Evolutionary conservation across 2,797 vertebrate genomes (phyloP), one percentile per base, ranked within the genome.

Genomic region (Fistularia tabacaria): DNA sequence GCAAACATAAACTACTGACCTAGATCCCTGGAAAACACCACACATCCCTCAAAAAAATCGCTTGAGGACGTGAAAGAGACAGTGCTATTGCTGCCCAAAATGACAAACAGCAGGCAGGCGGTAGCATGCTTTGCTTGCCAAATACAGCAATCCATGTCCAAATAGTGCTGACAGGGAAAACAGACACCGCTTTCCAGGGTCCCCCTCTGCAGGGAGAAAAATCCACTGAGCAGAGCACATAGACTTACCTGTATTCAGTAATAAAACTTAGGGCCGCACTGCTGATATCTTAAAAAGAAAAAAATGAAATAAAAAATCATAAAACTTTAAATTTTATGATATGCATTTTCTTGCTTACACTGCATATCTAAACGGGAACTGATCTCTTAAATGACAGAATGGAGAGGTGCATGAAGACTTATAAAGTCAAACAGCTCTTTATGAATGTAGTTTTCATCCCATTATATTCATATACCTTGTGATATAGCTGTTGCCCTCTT

Each of bases 91-190:
- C 69, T 77, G 78, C 78, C 81, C 83, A 51, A 86, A 80, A 86
- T 80, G 82, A 87, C 85, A 86, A 89, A 85, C 82, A 78, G 81
- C 80, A 82, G 79, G 85, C 80, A 82, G 76, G 80, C 85, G 51
- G 68, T 69, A 75, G 83, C 84, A 85, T 79, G 85, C 83, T 76
- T 73, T 60, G 36, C 71, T 72, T 77, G 80, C 81, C 85, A 86
- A 87, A 84, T 57, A 80, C 78, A 83, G 80, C 74, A 58, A 64
- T 76, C 45, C 8, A 55, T 15, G 58, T 79, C 83, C 59, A 83
- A 83, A 82, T 74, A 80, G 74, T 66, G 76, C 75, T 77, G 83
- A 87, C 73, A 85, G 81, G 72, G 74, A 77, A 85, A 85, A 81
- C 66, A 82, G 73, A 79, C 69, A 74, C 69, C 68, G 73, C 76